These are phyloP conservation scores for Delia radicum DNA, from an alignment of 1,140 invertebrate species.

Conservation along the genomic window DNA sequence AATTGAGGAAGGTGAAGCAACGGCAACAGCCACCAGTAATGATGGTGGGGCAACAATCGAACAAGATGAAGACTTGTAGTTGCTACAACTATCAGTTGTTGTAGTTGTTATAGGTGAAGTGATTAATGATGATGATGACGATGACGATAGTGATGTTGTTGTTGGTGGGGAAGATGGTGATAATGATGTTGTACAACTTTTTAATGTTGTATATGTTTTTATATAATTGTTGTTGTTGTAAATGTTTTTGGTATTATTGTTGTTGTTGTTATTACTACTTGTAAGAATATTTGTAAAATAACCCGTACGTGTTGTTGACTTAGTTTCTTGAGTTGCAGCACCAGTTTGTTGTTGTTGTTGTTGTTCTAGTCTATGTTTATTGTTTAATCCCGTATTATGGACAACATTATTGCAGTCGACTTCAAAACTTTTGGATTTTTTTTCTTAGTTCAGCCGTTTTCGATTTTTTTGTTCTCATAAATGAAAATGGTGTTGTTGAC, in stretches of 20 bases:
- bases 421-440: slow-evolving; percentile 2
- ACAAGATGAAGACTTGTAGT: no score
- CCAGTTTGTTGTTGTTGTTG: slow-evolving; percentile 10
- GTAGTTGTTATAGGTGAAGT: background rate
- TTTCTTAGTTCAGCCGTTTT: no score
- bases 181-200: background rate
- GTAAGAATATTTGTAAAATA: slow-evolving; percentile 16
- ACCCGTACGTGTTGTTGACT: background rate
- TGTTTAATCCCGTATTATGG: no score
- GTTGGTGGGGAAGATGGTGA: slow-evolving; percentile 6
- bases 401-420: slow-evolving; percentile 13
- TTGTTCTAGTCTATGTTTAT: background rate
- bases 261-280: no score
- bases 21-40: slow-evolving; percentile 18
- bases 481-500: slow-evolving; percentile 28
- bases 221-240: slow-evolving; percentile 11
- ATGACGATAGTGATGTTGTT: slow-evolving; percentile 8
- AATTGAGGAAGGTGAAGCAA: slow-evolving; percentile 5
- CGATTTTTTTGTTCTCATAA: slow-evolving; percentile 26
- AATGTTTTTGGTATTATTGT: background rate
- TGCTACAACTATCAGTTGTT: background rate
- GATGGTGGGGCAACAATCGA: slow-evolving; percentile 21
- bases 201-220: background rate
- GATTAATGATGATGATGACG: no score
- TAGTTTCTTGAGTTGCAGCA: background rate